Percentiles rank a stretch among this genome's conserved stretches.
phyloP scores from a whole-genome alignment of 2,888 invertebrate species.

The Itoplectis maculator region DNA sequence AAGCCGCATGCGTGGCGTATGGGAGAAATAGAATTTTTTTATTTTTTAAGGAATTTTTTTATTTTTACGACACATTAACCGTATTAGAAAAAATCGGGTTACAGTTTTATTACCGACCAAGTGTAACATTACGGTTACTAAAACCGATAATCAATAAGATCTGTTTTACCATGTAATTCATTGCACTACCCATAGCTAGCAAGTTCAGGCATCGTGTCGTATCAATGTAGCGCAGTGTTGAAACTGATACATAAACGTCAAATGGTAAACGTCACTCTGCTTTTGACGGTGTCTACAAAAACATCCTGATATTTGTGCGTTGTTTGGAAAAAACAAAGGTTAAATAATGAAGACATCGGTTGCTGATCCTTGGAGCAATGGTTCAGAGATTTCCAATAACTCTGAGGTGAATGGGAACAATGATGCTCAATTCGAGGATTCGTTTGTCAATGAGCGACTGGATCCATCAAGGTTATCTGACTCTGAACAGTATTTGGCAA shows the following conservation, averaged over 20 bases:
- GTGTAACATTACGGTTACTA: not conserved
- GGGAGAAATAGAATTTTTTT: too few species aligned
- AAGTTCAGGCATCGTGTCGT: not conserved
- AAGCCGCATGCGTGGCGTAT: too few species aligned
- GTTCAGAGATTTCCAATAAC: slow-evolving; percentile 29
- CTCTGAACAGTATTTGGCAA: slow-evolving; percentile 88
- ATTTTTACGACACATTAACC: too few species aligned
- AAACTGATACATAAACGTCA: slow-evolving; percentile 26
- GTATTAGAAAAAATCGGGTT: not conserved
- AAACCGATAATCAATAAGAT: not conserved
- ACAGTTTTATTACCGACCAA: not conserved
- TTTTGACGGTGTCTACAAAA: slow-evolving; percentile 29
- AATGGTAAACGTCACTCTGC: slow-evolving; percentile 23
- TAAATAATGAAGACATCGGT: slow-evolving; percentile 77
- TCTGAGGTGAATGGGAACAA: slow-evolving; percentile 46
- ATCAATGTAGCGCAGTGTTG: not conserved
- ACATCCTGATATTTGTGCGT: not conserved
- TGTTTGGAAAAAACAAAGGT: not conserved
- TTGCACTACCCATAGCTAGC: slow-evolving; percentile 16
- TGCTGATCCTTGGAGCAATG: slow-evolving; percentile 78
- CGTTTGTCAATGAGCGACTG: slow-evolving; percentile 72
- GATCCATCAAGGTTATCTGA: slow-evolving; percentile 85
- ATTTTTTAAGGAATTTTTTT: too few species aligned
- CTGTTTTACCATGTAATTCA: slow-evolving; percentile 30
- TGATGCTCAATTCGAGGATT: slow-evolving; percentile 76